A percentile compares a stretch with the other conserved stretches of the same genome.
Evolutionary conservation across 2,888 invertebrate species (phyloP).

Genomic region (Protodeltote pygarga): DNA sequence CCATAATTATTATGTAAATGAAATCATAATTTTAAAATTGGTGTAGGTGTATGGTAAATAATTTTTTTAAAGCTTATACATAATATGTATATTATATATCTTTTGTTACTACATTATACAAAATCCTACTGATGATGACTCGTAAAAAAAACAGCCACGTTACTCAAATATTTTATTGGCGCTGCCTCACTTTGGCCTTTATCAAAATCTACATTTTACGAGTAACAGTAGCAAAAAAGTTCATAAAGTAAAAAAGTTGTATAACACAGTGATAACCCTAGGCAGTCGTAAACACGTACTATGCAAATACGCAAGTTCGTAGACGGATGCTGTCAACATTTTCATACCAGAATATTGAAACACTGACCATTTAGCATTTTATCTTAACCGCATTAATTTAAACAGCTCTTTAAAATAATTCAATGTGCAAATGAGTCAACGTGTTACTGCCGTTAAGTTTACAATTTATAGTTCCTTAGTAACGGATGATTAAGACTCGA

Average conservation of each 20-base stretch:
- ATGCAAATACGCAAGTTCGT: conserved; percentile 63
- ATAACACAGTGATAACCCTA: conserved; percentile 63
- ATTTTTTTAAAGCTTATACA: no score
- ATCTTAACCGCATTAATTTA: conserved; percentile 40
- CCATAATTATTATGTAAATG: no score
- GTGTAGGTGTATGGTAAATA: no score
- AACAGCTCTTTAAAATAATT: conserved; percentile 35
- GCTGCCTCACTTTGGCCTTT: conserved; percentile 24
- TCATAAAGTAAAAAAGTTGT: conserved; percentile 36
- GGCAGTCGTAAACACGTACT: conserved; percentile 57
- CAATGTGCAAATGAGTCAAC: conserved; percentile 29
- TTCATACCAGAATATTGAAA: conserved; percentile 65
- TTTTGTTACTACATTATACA: no score
- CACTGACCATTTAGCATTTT: conserved; percentile 42
- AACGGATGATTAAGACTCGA: conserved; percentile 37
- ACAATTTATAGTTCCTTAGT: conserved; percentile 41
- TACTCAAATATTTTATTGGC: conserved; percentile 32
- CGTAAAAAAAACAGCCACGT: conserved; percentile 10
- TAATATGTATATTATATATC: no score
- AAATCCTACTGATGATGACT: no score
- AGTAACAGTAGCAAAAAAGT: conserved; percentile 36
- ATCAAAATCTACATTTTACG: conserved; percentile 45
- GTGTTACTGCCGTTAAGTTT: conserved; percentile 32
- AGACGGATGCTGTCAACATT: conserved; percentile 69
- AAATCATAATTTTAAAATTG: no score